Conservation (phyloP, 2,888 invertebrate genomes). For the Dynastes tityus region DNA sequence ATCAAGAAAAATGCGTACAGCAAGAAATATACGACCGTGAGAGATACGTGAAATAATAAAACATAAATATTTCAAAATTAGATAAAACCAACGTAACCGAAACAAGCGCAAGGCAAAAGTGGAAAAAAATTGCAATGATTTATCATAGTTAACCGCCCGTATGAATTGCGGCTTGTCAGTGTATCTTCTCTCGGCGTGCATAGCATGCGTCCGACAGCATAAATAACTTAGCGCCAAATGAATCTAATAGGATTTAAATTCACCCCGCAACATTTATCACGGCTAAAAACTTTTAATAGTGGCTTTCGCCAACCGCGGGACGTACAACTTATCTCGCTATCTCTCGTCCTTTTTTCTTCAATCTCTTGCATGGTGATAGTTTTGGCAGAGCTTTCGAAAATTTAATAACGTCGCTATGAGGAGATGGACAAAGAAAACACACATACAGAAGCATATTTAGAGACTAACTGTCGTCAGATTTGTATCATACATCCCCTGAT, state of each 20-base stretch:
- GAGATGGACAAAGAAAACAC: neutral
- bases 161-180: conserved; percentile 6
- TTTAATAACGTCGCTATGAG: conserved; percentile 3
- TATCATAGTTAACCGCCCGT: conserved; percentile 20
- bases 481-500: too few relatives aligned
- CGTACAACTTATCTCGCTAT: neutral
- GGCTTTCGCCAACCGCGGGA: neutral
- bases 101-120: neutral
- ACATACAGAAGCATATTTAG: neutral
- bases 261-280: conserved; percentile 7
- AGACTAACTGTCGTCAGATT: neutral
- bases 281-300: conserved; percentile 10
- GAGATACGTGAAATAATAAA: too few relatives aligned
- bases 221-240: conserved; percentile 31
- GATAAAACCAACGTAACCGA: too few relatives aligned
- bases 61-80: too few relatives aligned
- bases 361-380: neutral
- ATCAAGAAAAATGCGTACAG: too few relatives aligned
- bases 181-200: conserved; percentile 6
- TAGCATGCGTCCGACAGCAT: neutral
- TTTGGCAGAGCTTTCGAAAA: neutral
- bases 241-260: conserved; percentile 25
- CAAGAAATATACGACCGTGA: too few relatives aligned
- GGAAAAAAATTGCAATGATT: conserved; percentile 14
- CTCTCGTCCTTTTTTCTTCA: neutral